phyloP scores from a whole-genome alignment of 2,797 vertebrate genomes.

The Myotis findleyi region DNA sequence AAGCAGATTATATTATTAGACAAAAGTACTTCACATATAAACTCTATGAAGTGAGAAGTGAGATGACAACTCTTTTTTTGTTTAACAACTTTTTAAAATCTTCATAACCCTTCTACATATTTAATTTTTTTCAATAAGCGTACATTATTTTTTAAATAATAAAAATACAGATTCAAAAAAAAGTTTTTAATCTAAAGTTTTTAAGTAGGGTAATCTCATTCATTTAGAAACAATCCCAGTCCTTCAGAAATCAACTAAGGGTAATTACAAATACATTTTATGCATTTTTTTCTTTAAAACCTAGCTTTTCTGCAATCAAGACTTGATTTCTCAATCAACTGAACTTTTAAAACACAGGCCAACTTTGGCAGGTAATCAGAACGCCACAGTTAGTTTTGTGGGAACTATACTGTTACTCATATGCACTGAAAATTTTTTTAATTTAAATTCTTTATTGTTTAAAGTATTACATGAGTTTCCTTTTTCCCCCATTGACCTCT shows the following conservation, averaged over 20 bases:
- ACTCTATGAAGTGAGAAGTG: background rate
- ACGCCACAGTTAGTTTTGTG: background rate
- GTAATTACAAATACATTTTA: background rate
- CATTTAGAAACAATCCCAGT: constrained; percentile 22
- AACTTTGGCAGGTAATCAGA: constrained; percentile 5
- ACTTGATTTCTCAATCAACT: background rate
- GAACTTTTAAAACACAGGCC: background rate
- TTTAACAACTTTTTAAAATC: background rate
- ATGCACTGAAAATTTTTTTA: background rate
- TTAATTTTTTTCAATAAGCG: background rate
- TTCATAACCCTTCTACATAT: background rate
- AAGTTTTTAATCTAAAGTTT: constrained; percentile 4
- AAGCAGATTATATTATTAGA: background rate
- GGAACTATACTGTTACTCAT: background rate
- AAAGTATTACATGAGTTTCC: no score
- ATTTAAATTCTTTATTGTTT: no score
- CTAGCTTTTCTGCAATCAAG: background rate
- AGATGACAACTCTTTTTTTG: background rate
- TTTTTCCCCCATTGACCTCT: no score
- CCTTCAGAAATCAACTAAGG: constrained; percentile 38
- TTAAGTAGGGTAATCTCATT: constrained; percentile 3
- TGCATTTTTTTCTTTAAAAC: constrained; percentile 22
- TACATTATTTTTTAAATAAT: constrained; percentile 51
- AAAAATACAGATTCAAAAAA: constrained; percentile 41
- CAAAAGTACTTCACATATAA: background rate